Evolutionary conservation across 2,888 invertebrate genomes (phyloP).

Genomic region (Parelbella ahira): DNA sequence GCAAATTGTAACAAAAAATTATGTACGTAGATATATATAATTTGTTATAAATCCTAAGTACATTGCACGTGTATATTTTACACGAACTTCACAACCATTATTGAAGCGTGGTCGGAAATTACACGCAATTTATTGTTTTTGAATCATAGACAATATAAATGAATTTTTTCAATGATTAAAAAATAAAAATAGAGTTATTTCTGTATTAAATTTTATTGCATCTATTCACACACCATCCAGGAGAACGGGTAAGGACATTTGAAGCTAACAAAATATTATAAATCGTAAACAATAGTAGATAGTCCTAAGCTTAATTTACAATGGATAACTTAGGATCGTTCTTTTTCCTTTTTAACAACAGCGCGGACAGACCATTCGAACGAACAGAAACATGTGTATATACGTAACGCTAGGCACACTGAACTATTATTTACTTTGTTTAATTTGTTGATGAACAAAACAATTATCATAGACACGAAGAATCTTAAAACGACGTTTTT

Average conservation of each 20-base stretch:
- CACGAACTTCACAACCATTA: too few relatives aligned
- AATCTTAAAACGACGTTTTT: constrained; percentile 12
- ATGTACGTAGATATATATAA: constrained; percentile 28
- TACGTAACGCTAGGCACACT: constrained; percentile 33
- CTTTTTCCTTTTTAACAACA: constrained; percentile 5
- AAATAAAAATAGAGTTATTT: constrained; percentile 53
- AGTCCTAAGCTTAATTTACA: constrained; percentile 32
- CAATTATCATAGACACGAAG: constrained; percentile 25
- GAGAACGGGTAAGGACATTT: constrained; percentile 63
- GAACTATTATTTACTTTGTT: constrained; percentile 32
- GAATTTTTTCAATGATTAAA: too few relatives aligned
- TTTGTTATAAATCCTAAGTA: too few relatives aligned
- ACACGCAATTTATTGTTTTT: too few relatives aligned
- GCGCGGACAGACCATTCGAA: constrained; percentile 24
- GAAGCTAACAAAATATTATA: constrained; percentile 50
- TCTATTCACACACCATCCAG: constrained; percentile 82
- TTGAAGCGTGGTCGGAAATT: too few relatives aligned
- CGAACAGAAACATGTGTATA: constrained; percentile 30
- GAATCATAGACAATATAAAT: too few relatives aligned
- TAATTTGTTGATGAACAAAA: constrained; percentile 26
- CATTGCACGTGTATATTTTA: too few relatives aligned
- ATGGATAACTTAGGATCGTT: constrained; percentile 24
- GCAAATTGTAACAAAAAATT: too few relatives aligned
- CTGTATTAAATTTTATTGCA: constrained; percentile 81
- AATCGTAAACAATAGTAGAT: constrained; percentile 33